phyloP scores from a whole-genome alignment of 2,888 invertebrate species.

The Cephus sareptanus region DNA sequence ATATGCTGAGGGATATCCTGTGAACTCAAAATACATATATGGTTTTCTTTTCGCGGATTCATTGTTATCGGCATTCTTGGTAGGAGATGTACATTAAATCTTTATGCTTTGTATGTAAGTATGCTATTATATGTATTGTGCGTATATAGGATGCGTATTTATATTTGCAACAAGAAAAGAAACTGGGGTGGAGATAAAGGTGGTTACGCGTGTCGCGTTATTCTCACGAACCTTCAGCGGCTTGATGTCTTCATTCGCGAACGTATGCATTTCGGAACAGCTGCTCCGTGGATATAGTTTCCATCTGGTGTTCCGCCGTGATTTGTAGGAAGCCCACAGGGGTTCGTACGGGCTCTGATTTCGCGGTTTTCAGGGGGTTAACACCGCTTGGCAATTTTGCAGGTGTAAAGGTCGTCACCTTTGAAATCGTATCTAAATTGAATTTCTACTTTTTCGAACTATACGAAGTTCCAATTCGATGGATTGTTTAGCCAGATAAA shows the following conservation, averaged over 20 bases:
- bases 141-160: not conserved
- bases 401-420: slow-evolving; percentile 53
- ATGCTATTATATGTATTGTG: too few species aligned
- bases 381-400: slow-evolving; percentile 36
- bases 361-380: slow-evolving; percentile 24
- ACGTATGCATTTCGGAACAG: slow-evolving; percentile 32
- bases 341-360: not conserved
- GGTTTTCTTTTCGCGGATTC: not conserved
- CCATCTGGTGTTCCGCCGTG: slow-evolving; percentile 33
- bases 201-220: slow-evolving; percentile 2
- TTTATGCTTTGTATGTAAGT: too few species aligned
- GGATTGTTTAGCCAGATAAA: not conserved
- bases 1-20: slow-evolving; percentile 10
- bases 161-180: not conserved
- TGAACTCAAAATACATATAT: not conserved
- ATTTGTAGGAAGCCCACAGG: slow-evolving; percentile 11
- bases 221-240: not conserved
- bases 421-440: not conserved
- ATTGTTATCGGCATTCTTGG: not conserved
- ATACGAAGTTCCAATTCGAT: not conserved
- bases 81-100: not conserved
- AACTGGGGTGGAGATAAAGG: not conserved
- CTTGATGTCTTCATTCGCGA: slow-evolving; percentile 29
- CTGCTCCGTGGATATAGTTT: slow-evolving; percentile 29
- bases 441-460: not conserved